Conservation (phyloP, 1,140 invertebrate species). For the Lysiphlebus fabarum region DNA sequence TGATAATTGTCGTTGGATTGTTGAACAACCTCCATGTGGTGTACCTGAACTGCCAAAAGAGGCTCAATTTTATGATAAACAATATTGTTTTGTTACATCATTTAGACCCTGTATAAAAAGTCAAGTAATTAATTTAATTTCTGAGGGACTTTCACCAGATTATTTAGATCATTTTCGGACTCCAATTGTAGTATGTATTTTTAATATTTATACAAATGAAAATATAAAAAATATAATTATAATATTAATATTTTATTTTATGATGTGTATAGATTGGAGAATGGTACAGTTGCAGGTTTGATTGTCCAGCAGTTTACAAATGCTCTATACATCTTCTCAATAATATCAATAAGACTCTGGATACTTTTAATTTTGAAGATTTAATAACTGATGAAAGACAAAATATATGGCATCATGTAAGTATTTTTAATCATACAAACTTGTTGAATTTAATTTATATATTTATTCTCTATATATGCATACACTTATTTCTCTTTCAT, state of each 20-base stretch:
- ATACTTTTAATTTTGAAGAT: conserved; percentile 31
- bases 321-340: conserved; percentile 29
- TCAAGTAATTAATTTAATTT: conserved; percentile 46
- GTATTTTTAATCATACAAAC: conserved; percentile 12
- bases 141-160: conserved; percentile 40
- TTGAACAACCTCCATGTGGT: conserved; percentile 44
- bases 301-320: conserved; percentile 43
- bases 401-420: conserved; percentile 43
- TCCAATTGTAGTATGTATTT: conserved; percentile 44
- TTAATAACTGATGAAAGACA: conserved; percentile 35
- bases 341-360: conserved; percentile 23
- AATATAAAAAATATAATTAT: not conserved
- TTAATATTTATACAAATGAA: not conserved
- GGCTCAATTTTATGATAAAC: conserved; percentile 34
- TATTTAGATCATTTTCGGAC: conserved; percentile 47
- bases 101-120: conserved; percentile 42
- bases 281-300: conserved; percentile 44
- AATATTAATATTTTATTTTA: conserved; percentile 12
- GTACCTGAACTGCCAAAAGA: conserved; percentile 40
- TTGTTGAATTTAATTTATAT: not conserved
- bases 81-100: conserved; percentile 53
- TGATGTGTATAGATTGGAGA: conserved; percentile 45
- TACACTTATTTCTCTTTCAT: not conserved
- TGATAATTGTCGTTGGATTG: conserved; percentile 40
- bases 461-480: conserved; percentile 12